Conservation (phyloP, 37 sponge, comb jelly and placozoan species). For the Beroe forskalii region DNA sequence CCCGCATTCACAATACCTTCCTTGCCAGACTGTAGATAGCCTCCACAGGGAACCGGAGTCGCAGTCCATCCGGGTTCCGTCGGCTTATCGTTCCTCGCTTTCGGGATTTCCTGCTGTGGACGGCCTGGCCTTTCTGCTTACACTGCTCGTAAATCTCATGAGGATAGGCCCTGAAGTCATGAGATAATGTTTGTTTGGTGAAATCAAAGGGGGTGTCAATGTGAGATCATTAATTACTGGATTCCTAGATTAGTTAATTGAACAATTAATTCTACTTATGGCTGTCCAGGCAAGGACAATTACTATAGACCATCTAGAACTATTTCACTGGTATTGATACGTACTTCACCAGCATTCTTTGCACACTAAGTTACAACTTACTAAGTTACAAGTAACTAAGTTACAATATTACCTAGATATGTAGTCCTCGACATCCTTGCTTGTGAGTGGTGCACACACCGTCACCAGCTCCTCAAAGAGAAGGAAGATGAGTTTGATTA, state of each 20-base stretch:
- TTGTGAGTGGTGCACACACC: slow-evolving; percentile 33
- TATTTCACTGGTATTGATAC: no score
- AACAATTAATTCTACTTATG: no score
- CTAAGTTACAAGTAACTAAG: no score
- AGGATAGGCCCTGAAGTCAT: not conserved
- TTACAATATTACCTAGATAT: slow-evolving; percentile 34
- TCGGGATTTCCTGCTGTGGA: not conserved
- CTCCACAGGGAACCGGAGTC: not conserved
- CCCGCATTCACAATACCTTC: no score
- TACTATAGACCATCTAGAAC: no score
- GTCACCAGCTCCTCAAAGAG: slow-evolving; percentile 1
- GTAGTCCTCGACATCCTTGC: slow-evolving; percentile 20
- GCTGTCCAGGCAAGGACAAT: no score
- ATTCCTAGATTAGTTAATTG: no score
- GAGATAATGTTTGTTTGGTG: no score
- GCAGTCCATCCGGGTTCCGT: not conserved
- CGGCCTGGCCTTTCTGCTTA: slow-evolving; percentile 2
- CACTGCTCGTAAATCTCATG: slow-evolving; percentile 15
- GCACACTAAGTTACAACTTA: no score
- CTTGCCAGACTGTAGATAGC: not conserved
- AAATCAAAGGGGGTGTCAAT: no score
- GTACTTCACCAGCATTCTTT: no score
- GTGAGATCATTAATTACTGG: no score
- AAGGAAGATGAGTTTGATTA: not conserved
- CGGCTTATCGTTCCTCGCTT: slow-evolving; percentile 19